These are phyloP conservation scores for Paracentrotus lividus DNA, from an alignment of 53 echinoderm and acorn worm genomes.

Conservation along the genomic window DNA sequence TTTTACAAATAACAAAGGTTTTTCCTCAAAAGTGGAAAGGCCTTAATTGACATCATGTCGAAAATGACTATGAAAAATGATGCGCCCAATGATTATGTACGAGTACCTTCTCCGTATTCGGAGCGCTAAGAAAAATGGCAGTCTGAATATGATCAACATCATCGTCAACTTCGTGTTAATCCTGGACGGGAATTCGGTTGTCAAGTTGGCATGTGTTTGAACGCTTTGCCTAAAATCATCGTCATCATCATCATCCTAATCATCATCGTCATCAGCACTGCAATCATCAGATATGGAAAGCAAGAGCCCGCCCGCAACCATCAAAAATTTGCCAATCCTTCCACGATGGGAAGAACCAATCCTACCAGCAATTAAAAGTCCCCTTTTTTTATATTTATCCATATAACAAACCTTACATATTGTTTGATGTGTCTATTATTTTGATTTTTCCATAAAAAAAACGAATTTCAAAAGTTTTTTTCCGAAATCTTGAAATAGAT, in stretches of 20 bases:
- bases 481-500: not conserved
- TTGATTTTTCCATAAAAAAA: too few relatives aligned
- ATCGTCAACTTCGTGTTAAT: not conserved
- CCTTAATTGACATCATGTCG: too few relatives aligned
- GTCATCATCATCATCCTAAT: constrained; percentile 5
- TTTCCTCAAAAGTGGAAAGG: too few relatives aligned
- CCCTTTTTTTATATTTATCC: too few relatives aligned
- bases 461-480: not conserved
- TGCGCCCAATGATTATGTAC: not conserved
- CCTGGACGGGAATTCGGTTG: constrained; percentile 1
- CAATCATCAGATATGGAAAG: constrained; percentile 24
- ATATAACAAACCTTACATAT: too few relatives aligned
- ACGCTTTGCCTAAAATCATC: constrained; percentile 6
- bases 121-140: not conserved
- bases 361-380: too few relatives aligned
- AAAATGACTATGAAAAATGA: too few relatives aligned
- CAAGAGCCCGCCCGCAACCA: constrained; percentile 64
- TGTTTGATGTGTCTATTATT: too few relatives aligned
- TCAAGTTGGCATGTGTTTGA: not conserved
- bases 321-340: not conserved
- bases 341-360: constrained; percentile 11
- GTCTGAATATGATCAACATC: not conserved
- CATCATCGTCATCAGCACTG: not conserved
- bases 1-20: too few relatives aligned
- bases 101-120: not conserved